Conservation (phyloP, 2,888 invertebrate genomes). For the Drosophila multiciliata region DNA sequence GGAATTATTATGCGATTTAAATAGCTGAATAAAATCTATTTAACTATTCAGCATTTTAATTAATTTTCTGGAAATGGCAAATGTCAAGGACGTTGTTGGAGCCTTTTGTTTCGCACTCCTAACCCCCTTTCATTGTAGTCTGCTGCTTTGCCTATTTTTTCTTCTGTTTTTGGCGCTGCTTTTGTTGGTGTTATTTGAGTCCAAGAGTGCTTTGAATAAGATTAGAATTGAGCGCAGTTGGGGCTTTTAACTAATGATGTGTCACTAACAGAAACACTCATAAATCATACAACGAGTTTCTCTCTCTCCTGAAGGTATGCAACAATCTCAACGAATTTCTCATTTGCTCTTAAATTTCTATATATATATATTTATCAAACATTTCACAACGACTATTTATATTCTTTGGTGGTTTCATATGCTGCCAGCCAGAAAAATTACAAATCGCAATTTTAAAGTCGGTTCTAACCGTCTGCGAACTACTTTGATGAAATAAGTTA, state of each 20-base stretch:
- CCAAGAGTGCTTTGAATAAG: constrained; percentile 20
- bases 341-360: constrained; percentile 48
- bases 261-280: constrained; percentile 60
- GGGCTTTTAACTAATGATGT: constrained; percentile 71
- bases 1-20: neutral
- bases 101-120: neutral
- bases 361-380: constrained; percentile 46
- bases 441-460: neutral
- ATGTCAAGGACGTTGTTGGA: constrained; percentile 9
- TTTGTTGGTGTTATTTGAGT: constrained; percentile 4
- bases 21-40: constrained; percentile 2
- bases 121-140: neutral
- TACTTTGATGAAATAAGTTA: too few species aligned
- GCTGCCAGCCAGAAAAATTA: constrained; percentile 4
- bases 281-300: constrained; percentile 59
- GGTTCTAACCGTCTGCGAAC: too few species aligned
- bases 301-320: constrained; percentile 24
- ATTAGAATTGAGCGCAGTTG: constrained; percentile 39
- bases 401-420: constrained; percentile 46
- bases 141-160: neutral
- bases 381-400: constrained; percentile 44
- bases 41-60: constrained; percentile 55
- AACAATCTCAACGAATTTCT: constrained; percentile 29
- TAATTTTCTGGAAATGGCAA: constrained; percentile 49
- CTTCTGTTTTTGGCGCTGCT: neutral